Evolutionary conservation across 2,888 invertebrate genomes (phyloP).

Genomic region (Oscheius sp.): DNA sequence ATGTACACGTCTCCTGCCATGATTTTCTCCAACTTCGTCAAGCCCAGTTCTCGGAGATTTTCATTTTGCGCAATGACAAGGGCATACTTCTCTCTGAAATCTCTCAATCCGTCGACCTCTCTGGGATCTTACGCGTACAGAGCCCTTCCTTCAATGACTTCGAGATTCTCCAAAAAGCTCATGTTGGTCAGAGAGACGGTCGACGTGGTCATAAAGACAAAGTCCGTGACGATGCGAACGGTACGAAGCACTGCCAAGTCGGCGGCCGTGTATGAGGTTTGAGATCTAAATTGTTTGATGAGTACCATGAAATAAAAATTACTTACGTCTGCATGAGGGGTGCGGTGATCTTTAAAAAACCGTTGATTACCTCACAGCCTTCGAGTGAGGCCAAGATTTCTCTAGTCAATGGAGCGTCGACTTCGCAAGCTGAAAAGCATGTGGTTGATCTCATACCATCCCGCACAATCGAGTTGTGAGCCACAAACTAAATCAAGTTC

Average conservation of each 20-base stretch:
- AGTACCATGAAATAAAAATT: too few relatives aligned
- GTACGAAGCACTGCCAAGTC: constrained; percentile 61
- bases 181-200: constrained; percentile 44
- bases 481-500: too few relatives aligned
- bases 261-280: constrained; percentile 30
- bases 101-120: too few relatives aligned
- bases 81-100: constrained; percentile 48
- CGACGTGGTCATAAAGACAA: constrained; percentile 48
- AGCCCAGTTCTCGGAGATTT: constrained; percentile 42
- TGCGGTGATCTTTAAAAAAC: constrained; percentile 40
- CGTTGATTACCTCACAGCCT: constrained; percentile 55
- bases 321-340: constrained; percentile 20
- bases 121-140: constrained; percentile 60
- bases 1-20: constrained; percentile 80
- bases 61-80: constrained; percentile 45
- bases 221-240: constrained; percentile 66
- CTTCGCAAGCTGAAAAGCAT: constrained; percentile 44
- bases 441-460: too few relatives aligned
- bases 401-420: constrained; percentile 40
- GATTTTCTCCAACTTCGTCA: constrained; percentile 74
- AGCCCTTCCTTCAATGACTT: constrained; percentile 90
- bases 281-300: neutral
- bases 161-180: constrained; percentile 81
- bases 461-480: too few relatives aligned
- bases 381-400: constrained; percentile 32